A percentile compares a stretch with the other conserved stretches of the same genome.
These are phyloP conservation scores for Trileptium ribeirensis DNA, from an alignment of 2,888 invertebrate genomes.

Conservation along the genomic window DNA sequence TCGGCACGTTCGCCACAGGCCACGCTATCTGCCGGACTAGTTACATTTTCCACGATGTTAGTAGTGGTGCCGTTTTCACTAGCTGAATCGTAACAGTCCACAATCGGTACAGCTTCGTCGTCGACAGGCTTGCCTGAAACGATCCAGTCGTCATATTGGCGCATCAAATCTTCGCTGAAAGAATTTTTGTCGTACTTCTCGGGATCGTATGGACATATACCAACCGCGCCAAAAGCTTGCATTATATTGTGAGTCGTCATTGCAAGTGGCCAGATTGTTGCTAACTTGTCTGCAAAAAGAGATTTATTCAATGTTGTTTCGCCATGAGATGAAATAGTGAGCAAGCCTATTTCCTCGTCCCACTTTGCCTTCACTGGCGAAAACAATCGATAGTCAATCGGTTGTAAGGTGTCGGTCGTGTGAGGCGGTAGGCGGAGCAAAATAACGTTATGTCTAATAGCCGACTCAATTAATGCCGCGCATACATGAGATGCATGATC, in stretches of 20 bases:
- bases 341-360: neutral
- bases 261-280: neutral
- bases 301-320: neutral
- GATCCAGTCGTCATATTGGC: neutral
- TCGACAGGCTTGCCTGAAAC: neutral
- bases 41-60: too few relatives aligned
- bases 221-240: neutral
- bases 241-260: neutral
- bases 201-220: neutral
- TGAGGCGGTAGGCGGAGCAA: neutral
- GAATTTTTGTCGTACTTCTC: neutral
- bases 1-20: too few relatives aligned
- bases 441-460: neutral
- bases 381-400: neutral
- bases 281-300: neutral
- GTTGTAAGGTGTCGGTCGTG: conserved; percentile 2
- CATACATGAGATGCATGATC: neutral
- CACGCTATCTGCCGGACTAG: too few relatives aligned
- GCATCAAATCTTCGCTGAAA: neutral
- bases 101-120: neutral
- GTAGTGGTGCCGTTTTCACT: too few relatives aligned
- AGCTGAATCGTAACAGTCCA: too few relatives aligned
- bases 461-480: neutral
- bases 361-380: neutral
- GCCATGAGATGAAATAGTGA: neutral